These are phyloP conservation scores for Dolichotis patagonum DNA, from an alignment of 2,113 vertebrate species.

Conservation along the genomic window DNA sequence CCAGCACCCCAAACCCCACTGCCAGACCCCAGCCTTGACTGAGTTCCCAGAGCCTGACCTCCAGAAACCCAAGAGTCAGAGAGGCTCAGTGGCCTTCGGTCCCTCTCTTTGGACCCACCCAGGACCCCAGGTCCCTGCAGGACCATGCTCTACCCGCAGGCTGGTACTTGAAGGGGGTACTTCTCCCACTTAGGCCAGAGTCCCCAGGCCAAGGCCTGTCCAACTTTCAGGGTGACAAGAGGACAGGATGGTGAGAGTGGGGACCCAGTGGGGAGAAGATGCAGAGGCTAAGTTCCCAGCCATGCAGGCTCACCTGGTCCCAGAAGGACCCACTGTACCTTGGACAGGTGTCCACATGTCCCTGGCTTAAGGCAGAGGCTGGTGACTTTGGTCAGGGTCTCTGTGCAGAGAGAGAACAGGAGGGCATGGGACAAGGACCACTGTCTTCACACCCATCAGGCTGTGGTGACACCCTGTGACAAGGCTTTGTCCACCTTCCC, in stretches of 20 bases:
- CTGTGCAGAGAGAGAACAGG: background rate
- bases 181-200: background rate
- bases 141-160: too few relatives aligned
- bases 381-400: background rate
- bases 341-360: background rate
- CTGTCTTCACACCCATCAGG: fast-evolving
- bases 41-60: background rate
- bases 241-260: fast-evolving
- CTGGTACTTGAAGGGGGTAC: background rate
- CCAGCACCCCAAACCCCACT: background rate
- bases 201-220: background rate
- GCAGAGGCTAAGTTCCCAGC: background rate
- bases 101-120: background rate
- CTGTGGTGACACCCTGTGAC: background rate
- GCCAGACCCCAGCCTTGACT: background rate
- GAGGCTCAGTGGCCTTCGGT: background rate
- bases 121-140: background rate
- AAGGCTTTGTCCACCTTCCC: background rate
- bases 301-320: background rate
- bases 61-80: background rate
- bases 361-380: background rate
- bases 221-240: background rate
- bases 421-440: background rate
- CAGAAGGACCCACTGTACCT: background rate
- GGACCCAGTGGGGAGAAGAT: background rate